Evolutionary conservation across 2,888 invertebrate genomes (phyloP), one percentile per base, ranked within the genome.

Genomic region (Epicampocera succincta): DNA sequence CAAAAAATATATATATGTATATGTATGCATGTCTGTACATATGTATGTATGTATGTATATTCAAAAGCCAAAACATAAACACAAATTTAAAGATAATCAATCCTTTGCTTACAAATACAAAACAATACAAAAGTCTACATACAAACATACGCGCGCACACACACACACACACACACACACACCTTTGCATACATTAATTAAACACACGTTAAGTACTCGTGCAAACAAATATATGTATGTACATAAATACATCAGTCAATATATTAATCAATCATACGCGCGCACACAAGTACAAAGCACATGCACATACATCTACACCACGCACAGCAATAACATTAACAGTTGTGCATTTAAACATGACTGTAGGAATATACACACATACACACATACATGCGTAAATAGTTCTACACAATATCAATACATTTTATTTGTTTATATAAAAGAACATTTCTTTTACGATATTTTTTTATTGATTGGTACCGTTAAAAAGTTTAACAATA

Each of bases 371-470:
- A 21, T 50, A 71, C 29, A 60, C 52, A 54, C 25, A 61, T 52
- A 58, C 33, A 25, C 25, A 74, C 54, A 78, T 56, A 56, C 54
- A 63, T 54, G 38, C 68, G n/a, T n/a, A n/a, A n/a, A n/a, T n/a
- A n/a, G n/a, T n/a, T n/a, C n/a, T n/a, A n/a, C n/a, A n/a, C n/a
- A 69, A 56, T 68, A 65, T 38, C 29, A 54, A 69, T 13, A 21
- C 25, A 63, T 19, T 44, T 69, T 48, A 21, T n/a, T 54, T 48
- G 15, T 42, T 78, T 74, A 46, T 46, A 56, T 50, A 50, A 74
- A 56, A 46, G 61, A 61, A 29, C 48, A 52, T 63, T 56, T 42
- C 69, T 40, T 72, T 77, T 56, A 33, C 61, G 54, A 58, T 60
- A 40, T 66, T 40, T 40, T 25, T 71, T 46, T n/a, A n/a, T n/a